Base-by-base conservation (phyloP, 2,888 invertebrate species). In the Tetrapedia diversipes region DNA sequence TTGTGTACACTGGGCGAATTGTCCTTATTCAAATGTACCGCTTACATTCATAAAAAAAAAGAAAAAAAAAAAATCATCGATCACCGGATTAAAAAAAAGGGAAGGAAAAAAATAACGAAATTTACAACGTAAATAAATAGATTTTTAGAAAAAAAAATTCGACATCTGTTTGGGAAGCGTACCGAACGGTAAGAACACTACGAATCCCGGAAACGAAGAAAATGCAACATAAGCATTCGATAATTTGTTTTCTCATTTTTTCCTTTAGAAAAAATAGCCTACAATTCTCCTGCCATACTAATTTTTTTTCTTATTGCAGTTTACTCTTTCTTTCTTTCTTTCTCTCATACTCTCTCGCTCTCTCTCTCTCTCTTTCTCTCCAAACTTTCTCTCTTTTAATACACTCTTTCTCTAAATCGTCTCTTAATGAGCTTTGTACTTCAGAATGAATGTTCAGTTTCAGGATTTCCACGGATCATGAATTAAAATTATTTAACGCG, bases 361-460 rank as follows among this genome's bases (percentile, higher is more conserved):
- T 7, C 16, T 8, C 34, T 6, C 27, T 1, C 16, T 29, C n/a
- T 32, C 49, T 24, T 24, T 41, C 29, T 22, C 51, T n/a, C 2
- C 22, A n/a, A n/a, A n/a, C 43, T 32, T 39, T 53, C 47, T 59
- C 29, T 57, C 69, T 49, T 57, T 72, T 57, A 67, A 73, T 57
- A 74, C 67, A 70, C 41, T 59, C 75, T 65, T 57, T 70, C 32
- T 73, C 60, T 68, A 61, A 43, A 57, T 66, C 68, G 43, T 53
- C 61, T 68, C 34, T 68, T 61, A 53, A 51, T 43, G 34, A 53
- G 61, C 76, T 87, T 89, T 89, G 88, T 89, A 89, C 88, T 89
- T 87, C 81, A 53, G 73, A 82, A 85, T 81, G 85, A 86, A 84
- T 82, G 83, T 85, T 81, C 70, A 83, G 80, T 84, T 83, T 74